Conservation (phyloP, 1,140 invertebrate species). For the Pectinophora gossypiella region DNA sequence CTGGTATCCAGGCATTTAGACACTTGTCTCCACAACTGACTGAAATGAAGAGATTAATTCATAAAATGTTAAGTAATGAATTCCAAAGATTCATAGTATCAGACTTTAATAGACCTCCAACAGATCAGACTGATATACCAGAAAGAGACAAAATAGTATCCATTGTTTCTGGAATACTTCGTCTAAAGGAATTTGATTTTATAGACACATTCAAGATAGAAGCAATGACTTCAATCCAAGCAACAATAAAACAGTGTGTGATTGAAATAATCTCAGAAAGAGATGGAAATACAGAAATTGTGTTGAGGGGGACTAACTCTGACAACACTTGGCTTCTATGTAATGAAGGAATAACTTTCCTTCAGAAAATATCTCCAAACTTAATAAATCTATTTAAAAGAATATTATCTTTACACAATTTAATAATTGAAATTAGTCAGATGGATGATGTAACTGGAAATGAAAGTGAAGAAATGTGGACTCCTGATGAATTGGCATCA, state of each 20-base stretch:
- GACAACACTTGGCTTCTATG: slow-evolving; percentile 81
- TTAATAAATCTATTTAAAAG: slow-evolving; percentile 78
- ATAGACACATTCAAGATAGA: slow-evolving; percentile 93
- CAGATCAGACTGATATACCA: slow-evolving; percentile 78
- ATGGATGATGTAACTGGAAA: slow-evolving; percentile 76
- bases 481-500: slow-evolving; percentile 80
- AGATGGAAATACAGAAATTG: slow-evolving; percentile 79
- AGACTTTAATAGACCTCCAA: slow-evolving; percentile 92
- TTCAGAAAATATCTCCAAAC: slow-evolving; percentile 84
- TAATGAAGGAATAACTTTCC: slow-evolving; percentile 87
- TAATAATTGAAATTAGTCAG: slow-evolving; percentile 77
- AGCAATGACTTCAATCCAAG: slow-evolving; percentile 90
- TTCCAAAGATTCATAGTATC: slow-evolving; percentile 94
- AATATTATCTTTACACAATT: slow-evolving; percentile 82
- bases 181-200: slow-evolving; percentile 91
- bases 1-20: slow-evolving; percentile 94
- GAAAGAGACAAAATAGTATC: slow-evolving; percentile 92
- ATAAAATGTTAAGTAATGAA: slow-evolving; percentile 97
- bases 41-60: slow-evolving; percentile 97
- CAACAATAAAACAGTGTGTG: slow-evolving; percentile 91
- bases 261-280: slow-evolving; percentile 86
- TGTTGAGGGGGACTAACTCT: slow-evolving; percentile 79
- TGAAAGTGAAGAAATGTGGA: slow-evolving; percentile 82
- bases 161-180: slow-evolving; percentile 91
- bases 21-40: slow-evolving; percentile 96